Evolutionary conservation across 2,888 invertebrate genomes (phyloP), one percentile per base, ranked within the genome.

Genomic region (Cancer borealis): DNA sequence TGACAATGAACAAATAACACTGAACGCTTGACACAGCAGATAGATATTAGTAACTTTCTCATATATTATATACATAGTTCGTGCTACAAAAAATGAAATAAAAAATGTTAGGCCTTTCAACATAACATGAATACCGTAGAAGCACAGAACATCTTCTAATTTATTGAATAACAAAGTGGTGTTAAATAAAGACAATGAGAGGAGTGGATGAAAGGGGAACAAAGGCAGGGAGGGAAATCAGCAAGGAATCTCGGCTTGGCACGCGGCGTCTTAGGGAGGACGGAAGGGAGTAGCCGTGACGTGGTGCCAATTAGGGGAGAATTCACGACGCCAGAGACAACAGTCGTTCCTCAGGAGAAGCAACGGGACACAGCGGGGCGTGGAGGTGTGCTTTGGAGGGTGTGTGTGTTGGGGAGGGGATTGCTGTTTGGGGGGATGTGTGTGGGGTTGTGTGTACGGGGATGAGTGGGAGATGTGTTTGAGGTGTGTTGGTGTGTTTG

Each of bases 291-390:
- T 87, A 90, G 93, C 87, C 46, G 91, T 91, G 91, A 91, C 91
- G 93, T 66, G 93, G 91, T 93, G 93, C 93, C 93, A 93, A 93
- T 93, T 93, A 93, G 93, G 46, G 54, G 60, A 79, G 91, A 90
- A 93, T 93, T 93, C 93, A 93, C 91, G 93, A 90, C 30, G 91
- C 91, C 91, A 93, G 88, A 88, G 93, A 93, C 93, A 93, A 93
- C 93, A 93, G 87, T 93, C 93, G 93, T 93, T 93, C 88, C 91
- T 93, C 93, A 93, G 88, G 93, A 91, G 60, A 47, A 91, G 54
- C 88, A 84, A 73, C 79, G 90, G 91, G 87, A 88, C 92, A 66
- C 45, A 26, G 26, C 47, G 88, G 47, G 90, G 54, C 90, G 47
- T 89, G 54, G 54, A 30, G 54, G 54, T 54, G 90, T 84, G 39